Percentiles rank a stretch among this genome's conserved stretches.
These are phyloP conservation scores for Capitella teleta DNA, from an alignment of 1,140 invertebrate genomes.

Conservation along the genomic window DNA sequence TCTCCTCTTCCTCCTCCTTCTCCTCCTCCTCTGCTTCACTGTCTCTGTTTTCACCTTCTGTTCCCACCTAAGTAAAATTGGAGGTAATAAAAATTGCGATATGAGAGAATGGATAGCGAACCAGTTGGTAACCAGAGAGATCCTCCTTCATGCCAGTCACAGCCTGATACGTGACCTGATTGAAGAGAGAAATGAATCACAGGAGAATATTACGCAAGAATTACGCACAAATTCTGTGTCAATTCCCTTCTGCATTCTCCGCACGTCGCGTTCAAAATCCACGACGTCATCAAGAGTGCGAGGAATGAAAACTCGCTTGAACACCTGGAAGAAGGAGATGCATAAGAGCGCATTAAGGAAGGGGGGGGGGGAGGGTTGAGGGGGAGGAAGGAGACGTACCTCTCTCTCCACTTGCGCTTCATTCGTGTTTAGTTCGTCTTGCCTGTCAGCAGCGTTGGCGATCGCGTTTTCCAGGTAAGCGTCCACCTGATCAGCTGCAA, in stretches of 20 bases:
- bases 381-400: too few relatives aligned
- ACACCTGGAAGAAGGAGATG: too few relatives aligned
- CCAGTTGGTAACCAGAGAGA: constrained; percentile 56
- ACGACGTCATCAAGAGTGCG: constrained; percentile 82
- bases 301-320: constrained; percentile 89
- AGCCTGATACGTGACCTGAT: constrained; percentile 66
- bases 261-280: constrained; percentile 71
- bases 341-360: too few relatives aligned
- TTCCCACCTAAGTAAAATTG: constrained; percentile 18
- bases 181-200: constrained; percentile 9
- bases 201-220: background rate
- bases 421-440: constrained; percentile 27
- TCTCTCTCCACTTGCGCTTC: constrained; percentile 43
- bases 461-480: constrained; percentile 49
- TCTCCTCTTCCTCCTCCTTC: constrained; percentile 17
- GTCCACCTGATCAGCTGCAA: constrained; percentile 65
- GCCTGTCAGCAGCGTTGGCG: constrained; percentile 27
- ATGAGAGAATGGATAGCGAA: constrained; percentile 1
- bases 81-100: background rate
- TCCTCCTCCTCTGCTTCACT: constrained; percentile 17
- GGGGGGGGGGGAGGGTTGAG: too few relatives aligned
- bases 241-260: constrained; percentile 1
- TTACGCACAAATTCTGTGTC: constrained; percentile 2
- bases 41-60: constrained; percentile 31
- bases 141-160: constrained; percentile 71